A percentile compares a stretch with the other conserved stretches of the same genome.
These are phyloP conservation scores for Podarcis lilfordi DNA, from an alignment of 2,797 vertebrate genomes.

Conservation along the genomic window DNA sequence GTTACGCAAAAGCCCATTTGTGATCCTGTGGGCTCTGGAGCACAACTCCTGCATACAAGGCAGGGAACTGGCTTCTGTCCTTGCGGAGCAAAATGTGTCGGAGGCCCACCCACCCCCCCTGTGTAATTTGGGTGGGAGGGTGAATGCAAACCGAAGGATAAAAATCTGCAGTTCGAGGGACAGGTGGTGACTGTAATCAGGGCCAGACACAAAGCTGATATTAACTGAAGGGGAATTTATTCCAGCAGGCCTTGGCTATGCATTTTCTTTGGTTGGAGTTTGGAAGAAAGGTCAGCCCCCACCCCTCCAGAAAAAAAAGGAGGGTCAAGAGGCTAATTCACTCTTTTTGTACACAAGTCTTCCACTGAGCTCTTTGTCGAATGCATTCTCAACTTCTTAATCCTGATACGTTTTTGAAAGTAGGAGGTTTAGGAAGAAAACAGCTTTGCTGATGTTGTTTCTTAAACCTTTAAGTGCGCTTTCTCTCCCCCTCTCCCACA, in stretches of 20 bases:
- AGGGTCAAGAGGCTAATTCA: slow-evolving; percentile 34
- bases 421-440: not conserved
- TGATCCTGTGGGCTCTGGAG: not conserved
- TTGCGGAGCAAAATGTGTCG: not conserved
- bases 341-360: not conserved
- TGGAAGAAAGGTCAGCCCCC: slow-evolving; percentile 18
- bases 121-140: slow-evolving; percentile 15
- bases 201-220: slow-evolving; percentile 53
- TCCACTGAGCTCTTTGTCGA: not conserved
- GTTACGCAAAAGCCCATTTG: not conserved
- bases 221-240: slow-evolving; percentile 48
- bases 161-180: slow-evolving; percentile 15
- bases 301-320: not conserved
- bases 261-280: slow-evolving; percentile 3
- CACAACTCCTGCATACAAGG: accelerated
- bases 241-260: slow-evolving; percentile 39
- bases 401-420: slow-evolving; percentile 28
- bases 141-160: not conserved
- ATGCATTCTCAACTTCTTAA: slow-evolving; percentile 16
- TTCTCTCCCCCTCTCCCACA: not conserved
- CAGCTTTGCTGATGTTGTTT: not conserved
- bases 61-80: not conserved
- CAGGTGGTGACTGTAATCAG: slow-evolving; percentile 54
- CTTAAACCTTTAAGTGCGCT: not conserved
- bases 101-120: not conserved